These are phyloP conservation scores for Streptopelia turtur DNA, from an alignment of 2,797 vertebrate species.

Conservation along the genomic window DNA sequence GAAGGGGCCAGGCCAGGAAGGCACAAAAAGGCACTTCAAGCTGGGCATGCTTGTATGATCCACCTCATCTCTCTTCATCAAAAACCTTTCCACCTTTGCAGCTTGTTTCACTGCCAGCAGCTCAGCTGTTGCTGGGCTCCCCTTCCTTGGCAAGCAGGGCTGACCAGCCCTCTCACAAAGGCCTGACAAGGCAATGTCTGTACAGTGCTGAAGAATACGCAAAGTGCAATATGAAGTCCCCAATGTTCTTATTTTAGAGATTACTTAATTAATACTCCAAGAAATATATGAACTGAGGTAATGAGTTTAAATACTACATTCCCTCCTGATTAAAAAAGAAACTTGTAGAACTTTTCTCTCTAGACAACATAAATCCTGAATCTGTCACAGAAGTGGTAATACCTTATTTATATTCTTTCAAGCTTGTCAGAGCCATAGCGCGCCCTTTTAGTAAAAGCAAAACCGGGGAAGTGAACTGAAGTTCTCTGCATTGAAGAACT, in stretches of 20 bases:
- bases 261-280: conserved; percentile 33
- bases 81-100: not conserved
- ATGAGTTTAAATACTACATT: conserved; percentile 27
- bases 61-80: not conserved
- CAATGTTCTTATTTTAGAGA: conserved; percentile 15
- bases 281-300: conserved; percentile 18
- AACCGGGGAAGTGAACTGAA: not conserved
- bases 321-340: not conserved
- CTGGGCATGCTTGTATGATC: fast-evolving
- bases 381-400: not conserved
- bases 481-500: not conserved
- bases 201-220: conserved; percentile 25
- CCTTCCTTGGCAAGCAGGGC: conserved; percentile 2
- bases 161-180: not conserved
- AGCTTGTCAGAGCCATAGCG: not conserved
- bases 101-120: not conserved
- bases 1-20: not conserved
- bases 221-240: conserved; percentile 55
- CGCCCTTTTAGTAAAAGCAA: not conserved
- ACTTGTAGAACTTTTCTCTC: not conserved
- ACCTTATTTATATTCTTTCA: not conserved
- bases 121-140: not conserved
- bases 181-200: conserved; percentile 4
- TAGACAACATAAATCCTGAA: not conserved
- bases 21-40: conserved; percentile 14